Base-by-base conservation (phyloP, 2,113 vertebrate genomes). In the Kryptolebias marmoratus region DNA sequence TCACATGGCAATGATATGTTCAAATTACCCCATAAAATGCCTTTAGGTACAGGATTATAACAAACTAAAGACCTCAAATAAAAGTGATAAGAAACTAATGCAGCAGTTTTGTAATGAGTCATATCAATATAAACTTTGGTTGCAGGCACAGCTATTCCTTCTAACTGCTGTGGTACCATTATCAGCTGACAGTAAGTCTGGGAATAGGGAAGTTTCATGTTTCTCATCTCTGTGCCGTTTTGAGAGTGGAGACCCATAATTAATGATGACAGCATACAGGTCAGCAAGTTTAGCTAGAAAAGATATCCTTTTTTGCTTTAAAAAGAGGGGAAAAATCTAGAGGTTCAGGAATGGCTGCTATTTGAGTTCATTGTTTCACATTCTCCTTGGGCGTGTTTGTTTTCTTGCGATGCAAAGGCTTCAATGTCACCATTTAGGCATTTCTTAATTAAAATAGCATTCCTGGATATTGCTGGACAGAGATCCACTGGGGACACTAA, bases 191-290 rank as follows among this genome's bases (percentile, higher is more conserved):
- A 78, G 65, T n/a, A 61, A 65, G 11, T 18, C 39, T 55, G 58
- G 15, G 12, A 15, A 68, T 49, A 42, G 42, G 70, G 50, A 32
- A 30, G 53, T 68, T 70, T 49, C 78, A 63, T 32, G 39, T 16
- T 49, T 63, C 48, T 64, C 61, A 64, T 65, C 56, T 30, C 50
- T 1, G n/a, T 78, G 77, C 71, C 73, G 70, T 81, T 85, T 81
- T 45, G 48, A 73, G 52, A 81, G 81, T 15, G 32, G 36, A 73
- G 59, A 73, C 58, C 53, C 31, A 1, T 74, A 63, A 64, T 84
- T 87, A 79, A 75, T 39, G 36, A 73, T 68, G 68, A 56, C 68
- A 27, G 27, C 11, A 57, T 11, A 57, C 68, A 79, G 22, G 62
- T 82, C 82, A 68, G 69, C 57, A 69, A 58, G 57, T 79, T 80